Percentiles rank a stretch among this genome's conserved stretches.
Conservation (phyloP, 2,797 vertebrate genomes). For the Nasua narica region DNA sequence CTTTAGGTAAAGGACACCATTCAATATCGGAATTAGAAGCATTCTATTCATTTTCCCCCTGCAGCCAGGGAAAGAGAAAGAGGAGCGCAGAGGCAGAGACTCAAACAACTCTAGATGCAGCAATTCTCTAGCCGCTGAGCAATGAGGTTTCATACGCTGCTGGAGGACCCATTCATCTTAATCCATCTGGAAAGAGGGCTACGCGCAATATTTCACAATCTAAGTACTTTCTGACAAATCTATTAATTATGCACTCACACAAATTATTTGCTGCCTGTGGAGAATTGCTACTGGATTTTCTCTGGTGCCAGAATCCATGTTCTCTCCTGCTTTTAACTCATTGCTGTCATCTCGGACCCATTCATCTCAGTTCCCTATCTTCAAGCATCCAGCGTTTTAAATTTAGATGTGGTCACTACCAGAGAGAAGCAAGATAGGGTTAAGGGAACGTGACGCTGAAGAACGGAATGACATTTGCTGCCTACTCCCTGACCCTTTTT, state of each 20-base stretch:
- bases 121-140: conserved; percentile 75
- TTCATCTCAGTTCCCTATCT: background rate
- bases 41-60: conserved; percentile 67
- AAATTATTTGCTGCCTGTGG: conserved; percentile 82
- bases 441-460: background rate
- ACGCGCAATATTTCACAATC: conserved; percentile 80
- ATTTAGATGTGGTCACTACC: background rate
- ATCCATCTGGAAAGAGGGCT: conserved; percentile 80
- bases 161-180: conserved; percentile 82
- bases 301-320: conserved; percentile 51
- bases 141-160: conserved; percentile 77
- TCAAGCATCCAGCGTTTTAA: background rate
- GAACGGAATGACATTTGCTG: background rate
- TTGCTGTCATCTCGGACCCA: conserved; percentile 25
- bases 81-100: conserved; percentile 65
- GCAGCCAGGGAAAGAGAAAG: conserved; percentile 68
- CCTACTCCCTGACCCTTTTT: background rate
- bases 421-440: background rate
- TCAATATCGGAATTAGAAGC: conserved; percentile 73
- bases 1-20: conserved; percentile 79
- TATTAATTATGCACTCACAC: conserved; percentile 85
- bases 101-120: conserved; percentile 73
- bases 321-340: conserved; percentile 65
- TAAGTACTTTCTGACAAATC: conserved; percentile 84
- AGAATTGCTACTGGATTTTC: conserved; percentile 77